Conservation (phyloP, 1,140 invertebrate species). For the Monomorium pharaonis region DNA sequence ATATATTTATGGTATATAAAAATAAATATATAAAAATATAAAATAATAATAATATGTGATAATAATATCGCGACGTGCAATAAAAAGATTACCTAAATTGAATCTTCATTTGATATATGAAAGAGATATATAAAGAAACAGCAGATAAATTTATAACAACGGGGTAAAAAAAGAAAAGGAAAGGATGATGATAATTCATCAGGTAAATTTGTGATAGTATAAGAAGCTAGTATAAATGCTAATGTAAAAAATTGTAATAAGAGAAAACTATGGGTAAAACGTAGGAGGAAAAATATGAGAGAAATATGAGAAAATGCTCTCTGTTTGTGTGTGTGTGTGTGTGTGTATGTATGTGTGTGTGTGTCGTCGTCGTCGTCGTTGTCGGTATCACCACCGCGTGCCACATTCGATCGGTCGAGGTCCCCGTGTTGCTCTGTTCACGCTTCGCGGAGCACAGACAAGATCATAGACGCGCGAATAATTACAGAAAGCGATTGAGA, state of each 20-base stretch:
- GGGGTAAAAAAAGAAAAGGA: background rate
- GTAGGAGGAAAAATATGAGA: constrained; percentile 6
- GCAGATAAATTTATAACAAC: background rate
- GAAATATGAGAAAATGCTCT: background rate
- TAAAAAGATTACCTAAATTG: background rate
- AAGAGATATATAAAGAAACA: background rate
- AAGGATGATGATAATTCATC: background rate
- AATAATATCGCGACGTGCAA: background rate
- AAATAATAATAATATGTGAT: background rate
- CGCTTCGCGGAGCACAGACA: constrained; percentile 76
- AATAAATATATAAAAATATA: background rate
- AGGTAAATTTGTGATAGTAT: background rate
- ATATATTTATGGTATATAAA: background rate
- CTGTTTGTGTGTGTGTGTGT: too few relatives aligned
- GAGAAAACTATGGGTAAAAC: constrained; percentile 13
- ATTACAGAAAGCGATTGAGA: constrained; percentile 59
- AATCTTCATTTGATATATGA: background rate
- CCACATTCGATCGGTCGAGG: constrained; percentile 73
- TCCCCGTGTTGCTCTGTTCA: constrained; percentile 75
- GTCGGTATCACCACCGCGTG: constrained; percentile 43
- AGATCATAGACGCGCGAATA: constrained; percentile 58
- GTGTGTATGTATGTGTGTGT: too few relatives aligned
- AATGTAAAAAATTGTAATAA: background rate
- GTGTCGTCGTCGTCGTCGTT: too few relatives aligned
- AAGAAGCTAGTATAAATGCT: background rate